These are phyloP conservation scores for Pterostichus madidus DNA, from an alignment of 2,888 invertebrate species.

Conservation along the genomic window DNA sequence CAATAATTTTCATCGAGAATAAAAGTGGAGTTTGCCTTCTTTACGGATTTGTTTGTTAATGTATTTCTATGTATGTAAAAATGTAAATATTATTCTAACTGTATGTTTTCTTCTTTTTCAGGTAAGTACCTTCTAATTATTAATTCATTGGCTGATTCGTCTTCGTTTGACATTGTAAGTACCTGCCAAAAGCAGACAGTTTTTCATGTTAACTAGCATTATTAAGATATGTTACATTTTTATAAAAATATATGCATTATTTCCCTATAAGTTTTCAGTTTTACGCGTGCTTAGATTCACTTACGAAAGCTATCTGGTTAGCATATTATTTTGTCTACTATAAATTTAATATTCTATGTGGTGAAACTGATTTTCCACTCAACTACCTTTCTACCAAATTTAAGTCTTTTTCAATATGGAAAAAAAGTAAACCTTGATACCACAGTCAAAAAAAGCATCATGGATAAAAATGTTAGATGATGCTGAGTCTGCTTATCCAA, in stretches of 20 bases:
- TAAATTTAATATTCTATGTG: conserved; percentile 1
- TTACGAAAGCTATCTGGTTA: no score
- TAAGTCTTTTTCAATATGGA: conserved; percentile 9
- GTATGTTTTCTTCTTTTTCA: conserved; percentile 14
- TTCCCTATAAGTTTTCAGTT: no score
- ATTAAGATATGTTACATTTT: no score
- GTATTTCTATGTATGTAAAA: no score
- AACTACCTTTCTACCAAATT: not conserved
- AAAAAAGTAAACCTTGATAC: not conserved
- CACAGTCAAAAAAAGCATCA: not conserved
- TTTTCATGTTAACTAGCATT: no score
- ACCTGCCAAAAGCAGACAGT: not conserved
- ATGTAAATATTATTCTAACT: not conserved
- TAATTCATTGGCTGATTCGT: not conserved
- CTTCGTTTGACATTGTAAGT: conserved; percentile 10
- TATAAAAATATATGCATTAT: no score
- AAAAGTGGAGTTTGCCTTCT: no score
- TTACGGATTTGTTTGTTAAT: no score
- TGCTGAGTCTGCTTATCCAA: conserved; percentile 37
- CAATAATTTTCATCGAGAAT: no score
- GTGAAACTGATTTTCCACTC: conserved; percentile 7
- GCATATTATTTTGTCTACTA: not conserved
- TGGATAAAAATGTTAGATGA: conserved; percentile 11
- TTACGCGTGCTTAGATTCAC: no score
- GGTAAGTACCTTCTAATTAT: conserved; percentile 11